Conservation (phyloP, 2,113 vertebrate species). For the Monarcha castaneiventris region DNA sequence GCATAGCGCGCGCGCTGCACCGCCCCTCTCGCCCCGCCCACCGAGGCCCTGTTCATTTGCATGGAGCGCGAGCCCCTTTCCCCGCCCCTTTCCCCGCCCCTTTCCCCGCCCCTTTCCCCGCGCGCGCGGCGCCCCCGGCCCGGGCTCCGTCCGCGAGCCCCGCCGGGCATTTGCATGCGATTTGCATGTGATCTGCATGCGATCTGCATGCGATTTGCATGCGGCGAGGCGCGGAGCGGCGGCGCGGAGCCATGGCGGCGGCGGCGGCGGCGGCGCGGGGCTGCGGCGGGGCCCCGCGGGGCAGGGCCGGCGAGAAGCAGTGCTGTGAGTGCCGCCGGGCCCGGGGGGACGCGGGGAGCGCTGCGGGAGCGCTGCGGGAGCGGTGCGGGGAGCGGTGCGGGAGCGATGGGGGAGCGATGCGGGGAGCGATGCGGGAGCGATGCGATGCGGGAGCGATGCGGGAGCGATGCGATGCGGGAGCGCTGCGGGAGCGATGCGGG, state of each 20-base stretch:
- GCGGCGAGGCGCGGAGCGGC: neutral
- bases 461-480: too few relatives aligned
- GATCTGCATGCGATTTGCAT: neutral
- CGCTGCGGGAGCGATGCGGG: too few relatives aligned
- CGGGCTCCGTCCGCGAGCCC: neutral
- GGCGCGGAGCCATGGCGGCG: constrained; percentile 59
- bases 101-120: neutral
- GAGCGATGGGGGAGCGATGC: too few relatives aligned
- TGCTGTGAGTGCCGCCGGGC: constrained; percentile 70
- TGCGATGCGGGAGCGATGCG: too few relatives aligned
- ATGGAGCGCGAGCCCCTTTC: neutral
- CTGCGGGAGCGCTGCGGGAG: too few relatives aligned
- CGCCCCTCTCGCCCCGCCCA: too few relatives aligned
- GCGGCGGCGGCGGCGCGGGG: constrained; percentile 19
- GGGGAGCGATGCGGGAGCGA: too few relatives aligned
- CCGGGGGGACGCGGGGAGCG: too few relatives aligned
- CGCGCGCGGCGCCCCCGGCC: neutral
- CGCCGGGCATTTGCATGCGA: neutral
- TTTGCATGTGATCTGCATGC: too few relatives aligned
- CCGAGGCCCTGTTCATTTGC: neutral
- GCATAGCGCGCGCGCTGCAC: neutral
- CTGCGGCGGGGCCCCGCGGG: constrained; percentile 40
- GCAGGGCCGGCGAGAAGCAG: constrained; percentile 63
- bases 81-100: too few relatives aligned
- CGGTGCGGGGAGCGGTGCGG: too few relatives aligned